These are phyloP conservation scores for Maccullochella peelii DNA, from an alignment of 2,113 vertebrate species.

Conservation along the genomic window DNA sequence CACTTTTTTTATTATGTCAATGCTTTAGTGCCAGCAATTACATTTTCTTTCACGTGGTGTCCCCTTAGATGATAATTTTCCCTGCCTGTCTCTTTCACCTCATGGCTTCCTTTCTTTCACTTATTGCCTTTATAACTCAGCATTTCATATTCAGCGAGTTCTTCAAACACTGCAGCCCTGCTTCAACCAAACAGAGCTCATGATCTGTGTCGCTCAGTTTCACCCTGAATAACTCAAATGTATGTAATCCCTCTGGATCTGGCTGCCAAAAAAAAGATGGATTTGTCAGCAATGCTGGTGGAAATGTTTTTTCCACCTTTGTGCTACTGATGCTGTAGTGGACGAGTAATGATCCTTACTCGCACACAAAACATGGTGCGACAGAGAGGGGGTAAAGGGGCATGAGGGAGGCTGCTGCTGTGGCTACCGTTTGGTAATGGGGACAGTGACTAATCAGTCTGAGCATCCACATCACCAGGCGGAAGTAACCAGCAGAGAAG, in stretches of 20 bases:
- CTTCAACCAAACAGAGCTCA: not conserved
- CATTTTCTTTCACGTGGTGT: conserved; percentile 41
- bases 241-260: not conserved
- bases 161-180: not conserved
- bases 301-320: conserved; percentile 2
- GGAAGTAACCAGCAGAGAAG: conserved; percentile 24
- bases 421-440: conserved; percentile 1
- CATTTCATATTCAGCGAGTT: not conserved
- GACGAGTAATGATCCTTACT: conserved; percentile 34
- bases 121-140: not conserved
- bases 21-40: conserved; percentile 50
- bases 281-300: not conserved
- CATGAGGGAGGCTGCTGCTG: conserved; percentile 9
- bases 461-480: conserved; percentile 31
- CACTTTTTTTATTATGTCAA: not conserved
- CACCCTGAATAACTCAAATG: not conserved
- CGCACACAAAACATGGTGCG: conserved; percentile 8
- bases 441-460: conserved; percentile 55
- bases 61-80: conserved; percentile 8
- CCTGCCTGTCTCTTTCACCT: conserved; percentile 2
- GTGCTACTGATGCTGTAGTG: conserved; percentile 13
- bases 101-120: not conserved
- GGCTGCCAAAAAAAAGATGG: not conserved
- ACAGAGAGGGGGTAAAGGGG: not conserved
- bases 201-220: not conserved